These are phyloP conservation scores for Astyanax mexicanus DNA, from an alignment of 2,797 vertebrate species.

Conservation along the genomic window DNA sequence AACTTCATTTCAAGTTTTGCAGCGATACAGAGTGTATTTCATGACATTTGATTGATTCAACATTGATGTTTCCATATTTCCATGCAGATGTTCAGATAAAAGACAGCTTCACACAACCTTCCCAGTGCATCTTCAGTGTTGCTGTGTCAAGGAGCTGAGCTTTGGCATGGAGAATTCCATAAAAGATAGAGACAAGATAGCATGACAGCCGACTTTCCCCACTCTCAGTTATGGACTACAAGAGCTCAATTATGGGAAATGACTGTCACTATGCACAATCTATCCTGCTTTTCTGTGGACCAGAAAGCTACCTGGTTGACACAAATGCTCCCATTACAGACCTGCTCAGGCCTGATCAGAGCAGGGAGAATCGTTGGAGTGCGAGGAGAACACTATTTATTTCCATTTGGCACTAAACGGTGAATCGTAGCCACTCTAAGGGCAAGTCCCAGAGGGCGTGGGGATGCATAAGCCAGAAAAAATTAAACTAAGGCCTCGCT, in stretches of 20 bases:
- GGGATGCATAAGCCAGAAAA: not conserved
- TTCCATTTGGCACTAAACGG: constrained; percentile 24
- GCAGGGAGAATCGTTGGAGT: not conserved
- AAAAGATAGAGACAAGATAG: no score
- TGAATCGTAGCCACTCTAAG: not conserved
- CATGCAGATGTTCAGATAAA: no score
- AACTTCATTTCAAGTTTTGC: no score
- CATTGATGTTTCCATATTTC: no score
- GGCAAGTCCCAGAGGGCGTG: not conserved
- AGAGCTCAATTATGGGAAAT: constrained; percentile 7
- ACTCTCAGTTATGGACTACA: not conserved
- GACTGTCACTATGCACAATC: not conserved
- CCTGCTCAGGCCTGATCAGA: not conserved
- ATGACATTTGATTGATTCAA: no score
- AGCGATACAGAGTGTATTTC: no score
- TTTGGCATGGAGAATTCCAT: not conserved
- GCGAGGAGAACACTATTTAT: constrained; percentile 18
- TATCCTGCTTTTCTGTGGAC: constrained; percentile 17
- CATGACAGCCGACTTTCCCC: constrained; percentile 9
- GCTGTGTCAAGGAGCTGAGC: no score
- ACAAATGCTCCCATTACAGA: constrained; percentile 11
- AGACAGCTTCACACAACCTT: no score
- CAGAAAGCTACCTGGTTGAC: not conserved
- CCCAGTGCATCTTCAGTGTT: no score
- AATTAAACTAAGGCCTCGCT: not conserved